A percentile compares a stretch with the other conserved stretches of the same genome.
Evolutionary conservation across 2,888 invertebrate species (phyloP).

Genomic region (Agrochola lota): DNA sequence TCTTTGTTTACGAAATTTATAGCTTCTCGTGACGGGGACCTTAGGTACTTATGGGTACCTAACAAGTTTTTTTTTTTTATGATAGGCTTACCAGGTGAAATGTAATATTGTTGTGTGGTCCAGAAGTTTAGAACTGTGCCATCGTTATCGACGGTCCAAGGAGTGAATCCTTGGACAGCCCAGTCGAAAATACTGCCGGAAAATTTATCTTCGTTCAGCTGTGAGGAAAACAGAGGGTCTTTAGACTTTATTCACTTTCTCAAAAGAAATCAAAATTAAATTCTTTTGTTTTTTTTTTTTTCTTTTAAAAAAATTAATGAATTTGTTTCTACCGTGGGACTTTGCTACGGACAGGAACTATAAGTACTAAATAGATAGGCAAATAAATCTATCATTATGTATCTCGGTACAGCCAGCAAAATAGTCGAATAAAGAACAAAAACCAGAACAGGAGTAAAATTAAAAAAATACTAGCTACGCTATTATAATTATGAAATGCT

Average conservation of each 20-base stretch:
- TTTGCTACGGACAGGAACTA: neutral
- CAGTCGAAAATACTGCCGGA: constrained; percentile 39
- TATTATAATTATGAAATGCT: neutral
- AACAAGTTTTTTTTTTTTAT: neutral
- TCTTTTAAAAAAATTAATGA: no score
- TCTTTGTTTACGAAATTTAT: no score
- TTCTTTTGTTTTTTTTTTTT: no score
- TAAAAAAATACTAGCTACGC: neutral
- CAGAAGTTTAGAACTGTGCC: constrained; percentile 38
- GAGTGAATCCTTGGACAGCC: constrained; percentile 51
- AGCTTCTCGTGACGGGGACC: no score
- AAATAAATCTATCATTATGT: neutral
- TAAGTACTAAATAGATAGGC: neutral
- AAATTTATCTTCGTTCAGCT: constrained; percentile 32
- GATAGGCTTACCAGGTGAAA: constrained; percentile 51
- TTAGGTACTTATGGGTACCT: neutral
- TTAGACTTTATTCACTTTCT: neutral
- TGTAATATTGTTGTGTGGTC: constrained; percentile 52
- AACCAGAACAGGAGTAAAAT: neutral
- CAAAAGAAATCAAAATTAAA: neutral
- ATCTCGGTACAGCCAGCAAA: neutral
- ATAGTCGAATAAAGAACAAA: neutral
- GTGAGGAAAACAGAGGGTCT: neutral
- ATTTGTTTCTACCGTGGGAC: neutral
- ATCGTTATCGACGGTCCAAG: constrained; percentile 36